Evolutionary conservation across 1,140 invertebrate genomes (phyloP).

Genomic region (Ericerus pela): DNA sequence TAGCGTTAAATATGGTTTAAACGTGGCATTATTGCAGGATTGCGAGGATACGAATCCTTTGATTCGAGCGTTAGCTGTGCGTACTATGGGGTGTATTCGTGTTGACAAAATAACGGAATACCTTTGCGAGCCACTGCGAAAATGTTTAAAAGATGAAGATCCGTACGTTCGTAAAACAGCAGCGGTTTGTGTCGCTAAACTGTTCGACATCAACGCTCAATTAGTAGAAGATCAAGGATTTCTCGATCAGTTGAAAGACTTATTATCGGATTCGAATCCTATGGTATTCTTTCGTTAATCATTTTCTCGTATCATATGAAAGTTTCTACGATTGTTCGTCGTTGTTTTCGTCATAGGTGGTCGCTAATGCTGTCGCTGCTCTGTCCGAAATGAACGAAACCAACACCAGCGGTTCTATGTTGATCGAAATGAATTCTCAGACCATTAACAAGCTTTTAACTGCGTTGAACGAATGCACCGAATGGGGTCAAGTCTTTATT

Average conservation of each 20-base stretch:
- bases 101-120: slow-evolving; percentile 99
- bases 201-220: slow-evolving; percentile 96
- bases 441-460: slow-evolving; percentile 98
- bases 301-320: no score
- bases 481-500: slow-evolving; percentile 99
- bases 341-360: slow-evolving; percentile 50
- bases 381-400: slow-evolving; percentile 97
- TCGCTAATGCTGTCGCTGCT: slow-evolving; percentile 97
- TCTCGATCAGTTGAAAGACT: slow-evolving; percentile 89
- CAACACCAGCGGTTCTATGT: slow-evolving; percentile 74
- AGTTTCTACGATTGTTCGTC: no score
- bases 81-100: slow-evolving; percentile 99
- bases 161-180: slow-evolving; percentile 99
- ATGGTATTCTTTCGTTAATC: slow-evolving; percentile 54
- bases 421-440: slow-evolving; percentile 93
- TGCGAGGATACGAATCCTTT: slow-evolving; percentile 99
- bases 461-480: slow-evolving; percentile 96
- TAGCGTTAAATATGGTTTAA: no score
- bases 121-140: slow-evolving; percentile 92
- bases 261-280: slow-evolving; percentile 98
- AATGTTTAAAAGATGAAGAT: slow-evolving; percentile 98
- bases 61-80: slow-evolving; percentile 92
- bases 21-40: no score
- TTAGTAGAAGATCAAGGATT: slow-evolving; percentile 98
- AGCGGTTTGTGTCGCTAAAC: slow-evolving; percentile 96